Evolutionary conservation across 2,797 vertebrate species (phyloP).

Genomic region (Varecia variegata): DNA sequence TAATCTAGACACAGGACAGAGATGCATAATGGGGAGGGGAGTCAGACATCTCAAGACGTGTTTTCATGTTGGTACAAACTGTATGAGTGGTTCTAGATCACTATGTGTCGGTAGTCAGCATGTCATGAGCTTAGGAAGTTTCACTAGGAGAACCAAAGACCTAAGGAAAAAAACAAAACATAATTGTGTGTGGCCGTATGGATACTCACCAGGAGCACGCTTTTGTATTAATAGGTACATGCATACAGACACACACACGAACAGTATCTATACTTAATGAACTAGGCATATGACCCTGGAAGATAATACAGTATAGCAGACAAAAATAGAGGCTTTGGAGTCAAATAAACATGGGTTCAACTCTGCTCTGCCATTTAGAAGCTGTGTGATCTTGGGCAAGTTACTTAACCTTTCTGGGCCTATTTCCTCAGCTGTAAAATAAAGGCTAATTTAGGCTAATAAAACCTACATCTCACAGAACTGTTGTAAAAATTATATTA

Average conservation of each 20-base stretch:
- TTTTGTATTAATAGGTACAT: not conserved
- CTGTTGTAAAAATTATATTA: not conserved
- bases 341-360: not conserved
- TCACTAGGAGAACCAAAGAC: not conserved
- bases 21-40: not conserved
- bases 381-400: not conserved
- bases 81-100: not conserved
- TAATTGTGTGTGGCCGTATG: not conserved
- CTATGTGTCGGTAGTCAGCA: not conserved
- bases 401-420: not conserved
- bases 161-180: not conserved
- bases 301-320: not conserved
- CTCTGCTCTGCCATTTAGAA: conserved; percentile 15
- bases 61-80: not conserved
- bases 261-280: not conserved
- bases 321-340: not conserved
- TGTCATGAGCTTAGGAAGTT: not conserved
- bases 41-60: not conserved
- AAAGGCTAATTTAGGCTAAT: no score
- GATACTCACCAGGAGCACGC: not conserved
- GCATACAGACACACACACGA: not conserved
- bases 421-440: conserved; percentile 2
- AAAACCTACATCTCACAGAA: not conserved
- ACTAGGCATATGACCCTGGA: not conserved
- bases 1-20: not conserved